Base-by-base conservation (phyloP, 1,140 invertebrate species). In the Meteorus sp. region DNA sequence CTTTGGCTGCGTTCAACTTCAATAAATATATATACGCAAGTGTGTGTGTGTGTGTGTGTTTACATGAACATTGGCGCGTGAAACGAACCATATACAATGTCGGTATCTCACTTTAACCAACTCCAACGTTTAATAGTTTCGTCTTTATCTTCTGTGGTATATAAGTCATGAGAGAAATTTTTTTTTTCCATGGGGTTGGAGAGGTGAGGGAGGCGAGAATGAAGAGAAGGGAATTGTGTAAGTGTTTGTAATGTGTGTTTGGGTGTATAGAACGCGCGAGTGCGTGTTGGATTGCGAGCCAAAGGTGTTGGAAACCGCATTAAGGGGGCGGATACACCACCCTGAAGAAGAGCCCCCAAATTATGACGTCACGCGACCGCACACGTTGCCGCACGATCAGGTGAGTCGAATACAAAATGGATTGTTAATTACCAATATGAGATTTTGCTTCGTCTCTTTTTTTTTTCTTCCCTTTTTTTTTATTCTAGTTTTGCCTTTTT, bases 351-450 rank as follows among this genome's bases (percentile, higher is more conserved):
- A 75, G 76, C 61, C 76, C n/a, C 76, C 76, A 72, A 80, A 80
- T 79, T 80, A 80, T 79, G 78, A 78, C 78, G 78, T 78, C 77
- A 79, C 71, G 62, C 61, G 78, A 79, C 78, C 77, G 75, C 78
- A 79, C 78, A 80, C 77, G 77, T 75, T 61, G 77, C 66, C n/a
- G 3, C 39, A 50, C 43, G 67, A 77, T 74, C 73, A 75, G 72
- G 71, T 74, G 72, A 77, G 74, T 62, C 75, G 71, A 79, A 78
- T 77, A 78, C 75, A 74, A 77, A 78, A 77, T 76, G 74, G 68
- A 78, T 78, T 78, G 73, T 76, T 78, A 77, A 77, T 75, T 77
- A 76, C 73, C 54, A 60, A 62, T 65, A 63, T 25, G 66, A n/a
- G n/a, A n/a, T n/a, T 63, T 59, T 59, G 64, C 64, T 59, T 59